Conservation (phyloP, 2,888 invertebrate species). For the Drosophila eohydei region DNA sequence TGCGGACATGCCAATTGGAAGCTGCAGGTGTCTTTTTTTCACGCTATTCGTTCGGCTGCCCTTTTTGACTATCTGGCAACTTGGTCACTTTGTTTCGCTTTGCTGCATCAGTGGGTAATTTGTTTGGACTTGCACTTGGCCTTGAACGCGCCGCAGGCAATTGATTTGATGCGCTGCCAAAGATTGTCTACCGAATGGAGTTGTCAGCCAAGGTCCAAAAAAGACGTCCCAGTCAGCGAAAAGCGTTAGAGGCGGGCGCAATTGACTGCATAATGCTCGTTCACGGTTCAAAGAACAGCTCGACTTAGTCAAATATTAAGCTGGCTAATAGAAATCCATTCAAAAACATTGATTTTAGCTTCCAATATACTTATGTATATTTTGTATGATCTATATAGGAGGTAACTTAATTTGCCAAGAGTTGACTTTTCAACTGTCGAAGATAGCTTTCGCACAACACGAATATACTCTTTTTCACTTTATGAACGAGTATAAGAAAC, state of each 20-base stretch:
- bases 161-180: slow-evolving; percentile 46
- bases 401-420: background rate
- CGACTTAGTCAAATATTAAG: background rate
- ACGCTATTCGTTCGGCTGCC: background rate
- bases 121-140: slow-evolving; percentile 31
- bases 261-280: background rate
- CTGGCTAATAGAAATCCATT: too few species aligned
- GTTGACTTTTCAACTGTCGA: background rate
- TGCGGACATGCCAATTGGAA: slow-evolving; percentile 58
- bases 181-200: slow-evolving; percentile 35
- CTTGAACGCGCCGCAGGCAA: slow-evolving; percentile 40
- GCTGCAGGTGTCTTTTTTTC: slow-evolving; percentile 58
- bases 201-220: slow-evolving; percentile 38
- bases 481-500: slow-evolving; percentile 1
- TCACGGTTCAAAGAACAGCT: background rate
- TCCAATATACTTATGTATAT: too few species aligned
- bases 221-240: background rate
- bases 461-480: background rate
- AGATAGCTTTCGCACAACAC: background rate
- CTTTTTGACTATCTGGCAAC: background rate
- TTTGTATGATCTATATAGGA: too few species aligned
- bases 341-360: too few species aligned
- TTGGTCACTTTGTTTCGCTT: slow-evolving; percentile 13
- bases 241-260: background rate
- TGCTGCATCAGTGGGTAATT: slow-evolving; percentile 39